phyloP scores from a whole-genome alignment of 2,888 invertebrate genomes.

The Leucophora obtusa region DNA sequence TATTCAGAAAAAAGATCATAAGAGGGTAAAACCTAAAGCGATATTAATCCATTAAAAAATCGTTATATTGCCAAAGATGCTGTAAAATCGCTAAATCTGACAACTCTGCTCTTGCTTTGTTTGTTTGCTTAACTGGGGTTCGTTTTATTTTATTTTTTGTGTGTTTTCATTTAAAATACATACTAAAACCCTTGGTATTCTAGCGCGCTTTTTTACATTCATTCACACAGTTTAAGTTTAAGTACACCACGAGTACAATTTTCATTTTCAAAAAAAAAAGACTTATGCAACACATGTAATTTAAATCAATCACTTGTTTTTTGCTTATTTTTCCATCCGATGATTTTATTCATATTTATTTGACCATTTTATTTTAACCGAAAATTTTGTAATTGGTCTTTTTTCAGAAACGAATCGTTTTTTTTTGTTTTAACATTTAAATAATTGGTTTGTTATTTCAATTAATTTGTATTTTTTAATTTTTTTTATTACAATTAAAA shows the following conservation, averaged over 20 bases:
- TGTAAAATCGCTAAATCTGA: constrained; percentile 2
- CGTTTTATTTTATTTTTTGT: constrained; percentile 17
- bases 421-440: constrained; percentile 5
- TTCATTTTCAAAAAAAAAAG: constrained; percentile 37
- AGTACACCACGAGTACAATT: constrained; percentile 32
- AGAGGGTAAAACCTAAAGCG: too few relatives aligned
- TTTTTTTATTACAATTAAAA: too few relatives aligned
- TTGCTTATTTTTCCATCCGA: background rate
- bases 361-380: constrained; percentile 10
- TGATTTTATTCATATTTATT: constrained; percentile 36
- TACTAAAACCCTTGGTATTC: constrained; percentile 53
- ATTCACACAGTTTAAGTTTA: constrained; percentile 49
- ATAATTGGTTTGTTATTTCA: background rate
- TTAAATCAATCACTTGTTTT: constrained; percentile 56
- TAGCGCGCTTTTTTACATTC: constrained; percentile 56
- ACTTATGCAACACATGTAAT: constrained; percentile 62
- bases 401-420: constrained; percentile 17
- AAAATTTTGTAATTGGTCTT: constrained; percentile 11
- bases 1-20: too few relatives aligned
- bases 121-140: constrained; percentile 18
- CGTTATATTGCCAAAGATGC: background rate
- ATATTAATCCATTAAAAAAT: too few relatives aligned
- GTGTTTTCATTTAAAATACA: constrained; percentile 44
- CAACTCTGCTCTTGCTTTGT: background rate
- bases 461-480: too few relatives aligned